Percentiles rank a stretch among this genome's conserved stretches.
These are phyloP conservation scores for Dunckerocampus dactyliophorus DNA, from an alignment of 2,113 vertebrate genomes.

Conservation along the genomic window DNA sequence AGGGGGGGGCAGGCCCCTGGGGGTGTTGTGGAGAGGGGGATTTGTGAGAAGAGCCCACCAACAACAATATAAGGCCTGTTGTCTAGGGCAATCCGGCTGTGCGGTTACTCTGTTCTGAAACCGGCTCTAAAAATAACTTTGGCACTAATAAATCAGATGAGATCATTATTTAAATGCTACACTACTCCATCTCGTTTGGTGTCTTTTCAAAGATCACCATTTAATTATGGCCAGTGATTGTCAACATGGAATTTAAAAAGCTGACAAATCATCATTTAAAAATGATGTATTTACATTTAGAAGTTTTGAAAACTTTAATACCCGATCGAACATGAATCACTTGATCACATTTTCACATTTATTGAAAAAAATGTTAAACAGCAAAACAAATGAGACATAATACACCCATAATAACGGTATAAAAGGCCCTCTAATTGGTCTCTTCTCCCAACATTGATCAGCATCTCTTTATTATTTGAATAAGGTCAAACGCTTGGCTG, in stretches of 20 bases:
- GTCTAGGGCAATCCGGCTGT: constrained; percentile 30
- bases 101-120: constrained; percentile 17
- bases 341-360: too few species aligned
- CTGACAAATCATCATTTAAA: too few species aligned
- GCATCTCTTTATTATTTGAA: constrained; percentile 97
- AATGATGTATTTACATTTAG: too few species aligned
- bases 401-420: constrained; percentile 90
- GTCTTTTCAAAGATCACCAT: background rate
- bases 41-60: constrained; percentile 14
- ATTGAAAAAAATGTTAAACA: too few species aligned
- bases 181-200: background rate
- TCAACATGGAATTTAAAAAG: constrained; percentile 40
- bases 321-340: too few species aligned
- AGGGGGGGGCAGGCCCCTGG: background rate
- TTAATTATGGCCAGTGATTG: constrained; percentile 1
- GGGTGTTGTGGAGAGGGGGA: constrained; percentile 6
- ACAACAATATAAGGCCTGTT: constrained; percentile 51
- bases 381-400: constrained; percentile 25
- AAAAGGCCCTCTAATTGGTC: constrained; percentile 88
- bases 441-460: constrained; percentile 89
- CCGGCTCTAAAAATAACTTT: constrained; percentile 5
- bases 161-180: constrained; percentile 8
- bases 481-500: constrained; percentile 92
- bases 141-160: constrained; percentile 17
- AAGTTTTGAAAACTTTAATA: too few species aligned